These are phyloP conservation scores for Willowsia nigromaculata DNA, from an alignment of 2,888 invertebrate species.

Conservation along the genomic window DNA sequence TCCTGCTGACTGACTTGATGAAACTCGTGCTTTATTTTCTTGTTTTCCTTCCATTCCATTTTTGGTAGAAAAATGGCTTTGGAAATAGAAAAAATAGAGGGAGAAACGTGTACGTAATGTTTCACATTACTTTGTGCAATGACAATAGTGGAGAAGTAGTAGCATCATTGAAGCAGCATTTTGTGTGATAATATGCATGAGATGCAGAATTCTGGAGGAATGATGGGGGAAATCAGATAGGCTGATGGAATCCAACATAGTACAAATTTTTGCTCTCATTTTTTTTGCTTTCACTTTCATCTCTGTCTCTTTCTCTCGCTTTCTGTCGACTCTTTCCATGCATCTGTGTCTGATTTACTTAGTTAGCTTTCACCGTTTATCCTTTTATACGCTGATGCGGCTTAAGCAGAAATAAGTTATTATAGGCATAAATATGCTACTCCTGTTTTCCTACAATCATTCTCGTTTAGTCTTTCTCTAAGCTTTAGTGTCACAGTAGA, in stretches of 20 bases:
- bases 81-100: background rate
- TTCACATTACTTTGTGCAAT: slow-evolving; percentile 15
- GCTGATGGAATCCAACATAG: background rate
- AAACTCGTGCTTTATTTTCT: background rate
- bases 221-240: slow-evolving; percentile 3
- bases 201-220: background rate
- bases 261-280: background rate
- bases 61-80: background rate
- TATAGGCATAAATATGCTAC: too few relatives aligned
- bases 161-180: background rate
- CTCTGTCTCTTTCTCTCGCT: too few relatives aligned
- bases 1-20: background rate
- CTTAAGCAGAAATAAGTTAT: too few relatives aligned
- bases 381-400: too few relatives aligned
- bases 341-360: too few relatives aligned
- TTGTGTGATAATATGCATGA: slow-evolving; percentile 10
- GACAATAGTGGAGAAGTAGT: background rate
- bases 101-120: background rate
- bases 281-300: too few relatives aligned
- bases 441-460: too few relatives aligned
- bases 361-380: too few relatives aligned
- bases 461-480: too few relatives aligned
- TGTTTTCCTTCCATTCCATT: background rate
- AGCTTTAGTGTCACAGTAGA: too few relatives aligned
- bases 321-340: too few relatives aligned